Evolutionary conservation across 2,888 invertebrate genomes (phyloP), one percentile per base, ranked within the genome.

Genomic region (Acronicta alni): DNA sequence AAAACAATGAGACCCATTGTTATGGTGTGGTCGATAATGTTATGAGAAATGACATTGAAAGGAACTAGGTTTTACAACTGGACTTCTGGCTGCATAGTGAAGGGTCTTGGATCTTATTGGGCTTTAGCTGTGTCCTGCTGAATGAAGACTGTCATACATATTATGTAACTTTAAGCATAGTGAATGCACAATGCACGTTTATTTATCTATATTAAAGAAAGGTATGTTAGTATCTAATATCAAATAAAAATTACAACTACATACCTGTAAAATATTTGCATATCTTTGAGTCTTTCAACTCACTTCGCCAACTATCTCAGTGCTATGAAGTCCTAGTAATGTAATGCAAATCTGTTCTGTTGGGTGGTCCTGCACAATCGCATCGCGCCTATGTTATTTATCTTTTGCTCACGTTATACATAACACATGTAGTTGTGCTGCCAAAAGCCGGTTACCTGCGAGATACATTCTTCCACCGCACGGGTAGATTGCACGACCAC

Each of bases 281-380:
- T 26, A 23, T 12, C 12, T 30, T 7, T 12, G 12, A 32, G 41
- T 48, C 17, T 48, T 57, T 49, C 15, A 44, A 55, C 10, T 48
- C 41, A 57, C 51, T 23, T 45, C 26, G 41, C 53, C 12, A 37
- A 41, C 51, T 44, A 57, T 58, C 60, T 48, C 45, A 42, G 18
- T 20, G 51, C 32, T 47, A 52, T 78, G 61, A 42, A 37, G 47
- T 45, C 57, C 47, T 60, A 58, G 72, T 68, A 59, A 52, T 42
- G 52, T 53, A 41, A 74, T 70, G 71, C 72, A 62, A 64, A 75
- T 72, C 42, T 41, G 44, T 44, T 48, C 55, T 51, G n/a, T 37
- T 61, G 75, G 79, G 75, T 75, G 79, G 76, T 78, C 75, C 47
- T 18, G 15, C 54, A 58, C 52, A 74, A 41, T 56, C 45, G 52